Conservation (phyloP, 2,113 vertebrate genomes). For the Burhinus bistriatus region DNA sequence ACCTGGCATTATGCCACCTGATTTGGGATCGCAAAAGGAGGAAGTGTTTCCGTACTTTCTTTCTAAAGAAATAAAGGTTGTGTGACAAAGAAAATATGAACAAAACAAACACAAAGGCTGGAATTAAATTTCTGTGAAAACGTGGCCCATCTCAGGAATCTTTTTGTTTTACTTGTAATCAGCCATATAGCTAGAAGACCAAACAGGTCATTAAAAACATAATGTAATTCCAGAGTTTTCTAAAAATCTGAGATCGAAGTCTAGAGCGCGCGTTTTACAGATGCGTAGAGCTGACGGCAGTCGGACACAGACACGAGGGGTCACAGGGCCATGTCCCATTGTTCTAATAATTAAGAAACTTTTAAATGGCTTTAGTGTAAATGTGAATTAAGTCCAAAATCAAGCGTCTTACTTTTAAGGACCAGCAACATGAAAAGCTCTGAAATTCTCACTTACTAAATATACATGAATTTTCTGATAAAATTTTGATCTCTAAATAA, state of each 20-base stretch:
- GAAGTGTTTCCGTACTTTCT: not conserved
- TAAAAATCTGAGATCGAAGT: not conserved
- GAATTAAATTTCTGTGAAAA: not conserved
- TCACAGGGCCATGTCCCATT: not conserved
- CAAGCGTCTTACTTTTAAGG: not conserved
- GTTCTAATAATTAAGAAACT: not conserved
- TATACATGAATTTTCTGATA: not conserved
- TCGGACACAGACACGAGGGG: not conserved
- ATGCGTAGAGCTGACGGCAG: not conserved
- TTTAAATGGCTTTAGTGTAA: not conserved
- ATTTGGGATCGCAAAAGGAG: not conserved
- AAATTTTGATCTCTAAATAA: not conserved
- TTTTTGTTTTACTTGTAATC: not conserved
- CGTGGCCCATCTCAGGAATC: not conserved
- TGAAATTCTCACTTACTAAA: not conserved
- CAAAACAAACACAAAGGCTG: not conserved
- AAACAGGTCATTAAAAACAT: not conserved
- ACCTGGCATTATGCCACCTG: not conserved
- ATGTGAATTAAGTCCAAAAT: not conserved
- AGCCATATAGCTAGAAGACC: not conserved
- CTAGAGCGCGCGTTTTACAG: not conserved
- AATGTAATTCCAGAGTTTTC: not conserved
- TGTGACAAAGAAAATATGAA: not conserved
- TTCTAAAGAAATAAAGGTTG: not conserved
- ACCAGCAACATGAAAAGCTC: not conserved